Base-by-base conservation (phyloP, 2,888 invertebrate species). In the Rhagonycha lutea region DNA sequence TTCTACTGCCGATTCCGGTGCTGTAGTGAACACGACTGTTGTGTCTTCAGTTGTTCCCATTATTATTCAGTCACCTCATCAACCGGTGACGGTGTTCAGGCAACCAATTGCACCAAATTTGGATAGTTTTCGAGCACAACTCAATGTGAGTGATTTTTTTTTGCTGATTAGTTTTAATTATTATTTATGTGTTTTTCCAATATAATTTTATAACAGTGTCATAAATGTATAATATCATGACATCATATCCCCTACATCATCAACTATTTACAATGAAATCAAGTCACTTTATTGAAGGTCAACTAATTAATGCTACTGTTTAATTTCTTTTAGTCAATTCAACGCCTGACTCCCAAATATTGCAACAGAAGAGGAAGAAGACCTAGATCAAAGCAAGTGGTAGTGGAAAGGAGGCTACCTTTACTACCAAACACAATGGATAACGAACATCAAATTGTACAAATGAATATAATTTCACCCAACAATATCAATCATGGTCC, bases 371-470 rank as follows among this genome's bases (percentile, higher is more conserved):
- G 86, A 75, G 89, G 89, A 7, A 82, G 89, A 14, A 82, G 87
- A 67, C 86, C 87, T 5, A 86, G 88, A 67, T 81, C 89, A 61
- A 90, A 91, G 81, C 92, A 92, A 83, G 92, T 95, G 4, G 92
- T 95, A 1, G 94, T 95, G 18, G 95, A 95, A 86, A 89, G 95
- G 7, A 90, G 94, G 83, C 88, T 95, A 81, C 93, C 94, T 14
- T 86, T 94, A 63, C 89, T 94, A 82, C 92, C 94, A 0, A 90
- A 90, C 81, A 85, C 86, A 65, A 78, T 83, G 1, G 85, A 84
- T 85, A 90, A 83, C 85, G 90, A 86, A 83, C 90, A 84, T 85
- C 86, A 88, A 70, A 86, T 88, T 70, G 87, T 89, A 7, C 84
- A 87, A 29, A 87, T 88, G 85, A 88, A 87, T 78, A 88, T 88